phyloP scores from a whole-genome alignment of 2,888 invertebrate species.

The Buathra laborator region DNA sequence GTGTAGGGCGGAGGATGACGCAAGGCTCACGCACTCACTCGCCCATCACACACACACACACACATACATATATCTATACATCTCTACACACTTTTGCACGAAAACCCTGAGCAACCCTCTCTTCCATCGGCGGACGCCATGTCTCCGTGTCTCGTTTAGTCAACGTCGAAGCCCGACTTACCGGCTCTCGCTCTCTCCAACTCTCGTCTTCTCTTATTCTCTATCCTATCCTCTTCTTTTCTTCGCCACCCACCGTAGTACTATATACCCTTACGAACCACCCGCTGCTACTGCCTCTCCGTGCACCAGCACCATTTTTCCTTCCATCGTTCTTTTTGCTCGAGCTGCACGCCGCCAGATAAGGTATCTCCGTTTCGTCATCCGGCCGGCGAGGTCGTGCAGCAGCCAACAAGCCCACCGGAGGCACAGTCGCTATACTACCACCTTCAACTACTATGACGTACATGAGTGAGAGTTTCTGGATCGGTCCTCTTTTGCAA shows the following conservation, averaged over 20 bases:
- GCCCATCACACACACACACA: constrained; percentile 11
- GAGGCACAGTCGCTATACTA: constrained; percentile 35
- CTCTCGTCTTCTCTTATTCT: constrained; percentile 42
- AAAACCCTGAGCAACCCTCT: constrained; percentile 46
- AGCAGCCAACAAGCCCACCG: constrained; percentile 44
- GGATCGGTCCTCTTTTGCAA: constrained; percentile 39
- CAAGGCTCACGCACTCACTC: constrained; percentile 25
- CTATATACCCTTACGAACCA: constrained; percentile 38
- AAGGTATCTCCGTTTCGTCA: constrained; percentile 74
- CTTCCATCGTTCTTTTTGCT: constrained; percentile 71
- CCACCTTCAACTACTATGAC: constrained; percentile 6
- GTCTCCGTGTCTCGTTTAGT: constrained; percentile 81
- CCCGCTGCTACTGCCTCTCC: constrained; percentile 49
- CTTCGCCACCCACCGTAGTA: constrained; percentile 41
- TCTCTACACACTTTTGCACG: constrained; percentile 23
- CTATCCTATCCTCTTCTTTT: constrained; percentile 43
- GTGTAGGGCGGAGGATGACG: constrained; percentile 27
- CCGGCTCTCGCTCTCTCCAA: constrained; percentile 65
- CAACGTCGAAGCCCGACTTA: constrained; percentile 80
- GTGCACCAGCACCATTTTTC: constrained; percentile 69
- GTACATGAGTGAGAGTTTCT: constrained; percentile 44
- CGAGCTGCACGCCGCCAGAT: constrained; percentile 72
- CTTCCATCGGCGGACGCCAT: constrained; percentile 77
- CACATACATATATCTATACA: not conserved
- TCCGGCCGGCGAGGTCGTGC: constrained; percentile 68